Evolutionary conservation across 2,797 vertebrate genomes (phyloP).

Genomic region (Heteromormyrus szaboi): DNA sequence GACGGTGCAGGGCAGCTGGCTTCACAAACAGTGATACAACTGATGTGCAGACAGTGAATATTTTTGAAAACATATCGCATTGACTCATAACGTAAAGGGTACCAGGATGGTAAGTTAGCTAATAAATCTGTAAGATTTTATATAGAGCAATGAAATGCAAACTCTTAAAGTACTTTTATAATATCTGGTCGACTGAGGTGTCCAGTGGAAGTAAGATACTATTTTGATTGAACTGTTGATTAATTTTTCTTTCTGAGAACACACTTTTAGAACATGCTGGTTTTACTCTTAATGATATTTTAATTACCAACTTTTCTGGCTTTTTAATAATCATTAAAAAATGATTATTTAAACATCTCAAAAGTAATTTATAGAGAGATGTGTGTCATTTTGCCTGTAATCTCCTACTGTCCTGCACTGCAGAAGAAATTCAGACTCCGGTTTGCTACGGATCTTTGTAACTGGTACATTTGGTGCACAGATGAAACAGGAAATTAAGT

Average conservation of each 20-base stretch:
- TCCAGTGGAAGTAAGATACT: neutral
- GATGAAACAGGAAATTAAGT: slow-evolving; percentile 62
- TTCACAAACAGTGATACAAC: slow-evolving; percentile 26
- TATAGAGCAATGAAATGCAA: neutral
- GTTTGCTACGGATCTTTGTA: slow-evolving; percentile 24
- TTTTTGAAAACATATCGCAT: neutral
- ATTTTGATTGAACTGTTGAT: neutral
- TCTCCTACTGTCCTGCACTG: neutral
- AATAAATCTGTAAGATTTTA: neutral
- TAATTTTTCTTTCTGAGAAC: neutral
- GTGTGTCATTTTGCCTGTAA: neutral
- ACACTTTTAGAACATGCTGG: neutral
- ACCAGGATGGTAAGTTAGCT: neutral
- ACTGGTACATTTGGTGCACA: slow-evolving; percentile 36
- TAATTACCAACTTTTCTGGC: neutral
- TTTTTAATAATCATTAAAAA: too few species aligned
- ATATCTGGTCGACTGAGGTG: neutral
- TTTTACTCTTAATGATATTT: neutral
- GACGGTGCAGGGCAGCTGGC: slow-evolving; percentile 27
- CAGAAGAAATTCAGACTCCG: neutral
- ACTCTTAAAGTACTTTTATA: neutral
- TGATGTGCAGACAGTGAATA: neutral
- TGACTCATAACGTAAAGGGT: neutral
- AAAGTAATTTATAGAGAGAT: neutral
- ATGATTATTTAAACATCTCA: neutral